phyloP scores from a whole-genome alignment of 64 coral and sea anemone species.

The Astreopora myriophthalma region DNA sequence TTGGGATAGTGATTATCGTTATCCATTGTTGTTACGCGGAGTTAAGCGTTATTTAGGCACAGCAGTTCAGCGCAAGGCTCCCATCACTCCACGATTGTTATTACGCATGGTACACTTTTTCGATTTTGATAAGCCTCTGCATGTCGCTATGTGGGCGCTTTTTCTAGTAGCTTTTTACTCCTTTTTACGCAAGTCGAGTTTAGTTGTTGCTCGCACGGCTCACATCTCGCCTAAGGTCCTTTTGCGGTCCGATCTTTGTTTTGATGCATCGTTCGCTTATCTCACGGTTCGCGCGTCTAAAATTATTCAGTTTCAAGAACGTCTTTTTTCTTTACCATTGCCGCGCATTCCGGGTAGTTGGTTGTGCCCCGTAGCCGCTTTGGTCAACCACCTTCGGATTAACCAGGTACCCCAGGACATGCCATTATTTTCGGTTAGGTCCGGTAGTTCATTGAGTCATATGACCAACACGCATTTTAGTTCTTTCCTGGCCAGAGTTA shows the following conservation, averaged over 20 bases:
- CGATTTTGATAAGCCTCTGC: neutral
- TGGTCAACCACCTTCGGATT: neutral
- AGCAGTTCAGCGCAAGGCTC: neutral
- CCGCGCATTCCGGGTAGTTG: neutral
- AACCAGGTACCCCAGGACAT: neutral
- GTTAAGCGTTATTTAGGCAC: neutral
- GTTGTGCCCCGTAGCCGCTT: neutral
- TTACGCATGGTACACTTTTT: neutral
- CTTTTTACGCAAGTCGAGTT: neutral
- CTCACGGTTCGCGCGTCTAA: neutral
- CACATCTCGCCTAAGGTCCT: neutral
- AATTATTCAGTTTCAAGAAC: constrained; percentile 38
- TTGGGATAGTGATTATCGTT: constrained; percentile 1
- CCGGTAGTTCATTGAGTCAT: neutral
- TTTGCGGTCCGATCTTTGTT: neutral
- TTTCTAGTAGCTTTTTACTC: constrained; percentile 38
- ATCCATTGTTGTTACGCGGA: neutral
- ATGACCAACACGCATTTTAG: neutral
- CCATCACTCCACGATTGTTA: neutral
- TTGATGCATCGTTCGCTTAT: neutral
- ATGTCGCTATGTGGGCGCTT: constrained; percentile 10
- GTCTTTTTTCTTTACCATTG: neutral
- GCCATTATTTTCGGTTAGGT: neutral
- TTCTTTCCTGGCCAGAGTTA: neutral
- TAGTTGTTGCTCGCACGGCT: neutral